Base-by-base conservation (phyloP, 1,140 invertebrate genomes). In the Hyphantria cunea region DNA sequence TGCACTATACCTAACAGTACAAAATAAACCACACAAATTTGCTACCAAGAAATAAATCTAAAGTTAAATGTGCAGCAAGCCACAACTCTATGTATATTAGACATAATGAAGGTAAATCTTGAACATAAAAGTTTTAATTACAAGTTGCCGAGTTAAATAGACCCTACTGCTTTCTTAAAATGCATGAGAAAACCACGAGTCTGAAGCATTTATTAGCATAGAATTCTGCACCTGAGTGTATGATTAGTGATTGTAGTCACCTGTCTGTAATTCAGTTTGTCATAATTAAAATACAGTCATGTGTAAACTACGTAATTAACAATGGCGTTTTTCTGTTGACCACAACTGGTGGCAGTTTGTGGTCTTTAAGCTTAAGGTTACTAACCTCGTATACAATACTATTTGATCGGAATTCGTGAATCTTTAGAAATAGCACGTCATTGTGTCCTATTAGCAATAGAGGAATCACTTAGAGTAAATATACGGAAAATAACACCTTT, bases 341-440 rank as follows among this genome's bases (percentile, higher is more conserved):
- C 67, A 50, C 80, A 90, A 84, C 76, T 72, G 71, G 68, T 67
- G 72, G 77, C 74, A 74, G 76, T 73, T 72, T 82, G 82, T 75
- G 78, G 75, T 80, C 74, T 70, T 65, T 72, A 68, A 76, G 66
- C 64, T 68, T 74, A 68, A 88, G 88, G 86, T 90, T 80, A 90
- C 84, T 90, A 67, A 89, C 82, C 78, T 59, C 48, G 50, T 52
- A 70, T 71, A 80, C 74, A 73, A 80, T 78, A 85, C 74, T 83
- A 68, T 73, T 50, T 70, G 72, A 83, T 84, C 68, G 82, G 77
- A 86, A 86, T 88, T 86, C 79, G 80, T 86, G 80, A 83, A 86
- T 85, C 76, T 79, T 84, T 73, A 78, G 63, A 84, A 86, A 82
- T 86, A 87, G 80, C 74, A 80, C 73, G 67, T 83, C 78, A 84